Evolutionary conservation across 2,113 vertebrate species (phyloP).

Genomic region (Hippopotamus amphibius): DNA sequence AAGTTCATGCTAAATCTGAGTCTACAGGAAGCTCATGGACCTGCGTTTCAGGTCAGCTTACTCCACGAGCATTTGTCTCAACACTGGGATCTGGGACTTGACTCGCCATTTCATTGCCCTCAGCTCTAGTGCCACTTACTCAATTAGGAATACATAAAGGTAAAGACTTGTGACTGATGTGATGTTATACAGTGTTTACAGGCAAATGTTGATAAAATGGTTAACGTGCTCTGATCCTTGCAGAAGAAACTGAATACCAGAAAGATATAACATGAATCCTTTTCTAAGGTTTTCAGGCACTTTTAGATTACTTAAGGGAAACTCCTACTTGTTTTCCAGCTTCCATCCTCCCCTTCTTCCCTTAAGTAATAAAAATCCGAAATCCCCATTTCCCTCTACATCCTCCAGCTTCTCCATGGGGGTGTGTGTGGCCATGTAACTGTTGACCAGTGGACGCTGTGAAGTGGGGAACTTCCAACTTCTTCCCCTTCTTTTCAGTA

Average conservation of each 20-base stretch:
- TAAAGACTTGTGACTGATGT: neutral
- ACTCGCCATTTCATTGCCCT: neutral
- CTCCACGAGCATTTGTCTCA: neutral
- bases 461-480: neutral
- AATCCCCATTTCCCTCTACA: neutral
- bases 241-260: neutral
- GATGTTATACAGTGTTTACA: neutral
- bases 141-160: neutral
- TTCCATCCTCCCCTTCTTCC: neutral
- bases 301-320: neutral
- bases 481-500: neutral
- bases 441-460: neutral
- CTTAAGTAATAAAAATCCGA: neutral
- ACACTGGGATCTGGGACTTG: neutral
- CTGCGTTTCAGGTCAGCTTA: neutral
- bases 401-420: neutral
- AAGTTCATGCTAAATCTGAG: neutral
- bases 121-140: neutral
- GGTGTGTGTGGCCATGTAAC: neutral
- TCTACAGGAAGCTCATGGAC: neutral
- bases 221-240: neutral
- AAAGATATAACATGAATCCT: neutral
- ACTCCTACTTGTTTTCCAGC: neutral
- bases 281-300: neutral
- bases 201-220: neutral